Conservation (phyloP, 2,888 invertebrate genomes). For the Gibbula magus region DNA sequence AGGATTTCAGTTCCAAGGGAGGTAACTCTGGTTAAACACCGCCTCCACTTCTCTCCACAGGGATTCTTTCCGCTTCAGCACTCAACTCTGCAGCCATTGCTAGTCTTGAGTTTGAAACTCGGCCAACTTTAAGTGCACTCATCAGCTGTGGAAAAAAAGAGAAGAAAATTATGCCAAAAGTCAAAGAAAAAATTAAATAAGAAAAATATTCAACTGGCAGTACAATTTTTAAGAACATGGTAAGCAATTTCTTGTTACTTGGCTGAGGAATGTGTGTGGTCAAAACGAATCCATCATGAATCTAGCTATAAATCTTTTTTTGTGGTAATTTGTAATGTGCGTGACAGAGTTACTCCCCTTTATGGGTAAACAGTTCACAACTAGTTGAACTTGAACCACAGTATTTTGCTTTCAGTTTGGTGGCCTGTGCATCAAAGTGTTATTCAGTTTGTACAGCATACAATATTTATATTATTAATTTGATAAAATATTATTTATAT, state of each 20-base stretch:
- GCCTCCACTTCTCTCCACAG: conserved; percentile 95
- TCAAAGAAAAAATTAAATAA: background rate
- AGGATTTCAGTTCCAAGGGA: no score
- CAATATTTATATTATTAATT: no score
- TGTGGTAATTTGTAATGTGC: no score
- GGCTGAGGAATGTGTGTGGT: background rate
- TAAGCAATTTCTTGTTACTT: background rate
- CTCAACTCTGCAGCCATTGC: conserved; percentile 95
- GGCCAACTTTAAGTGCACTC: conserved; percentile 97
- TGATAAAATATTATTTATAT: no score
- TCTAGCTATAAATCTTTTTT: no score
- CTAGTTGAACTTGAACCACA: no score
- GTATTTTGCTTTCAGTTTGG: no score
- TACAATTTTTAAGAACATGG: background rate
- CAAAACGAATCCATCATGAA: no score
- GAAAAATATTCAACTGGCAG: background rate
- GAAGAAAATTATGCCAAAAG: background rate
- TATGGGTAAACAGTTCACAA: no score
- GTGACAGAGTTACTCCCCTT: no score
- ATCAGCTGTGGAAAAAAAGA: conserved; percentile 85
- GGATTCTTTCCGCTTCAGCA: conserved; percentile 85
- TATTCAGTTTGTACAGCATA: no score
- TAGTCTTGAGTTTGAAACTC: conserved; percentile 95
- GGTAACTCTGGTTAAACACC: conserved; percentile 79
- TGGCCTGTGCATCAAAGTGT: no score